phyloP scores from a whole-genome alignment of 1,140 invertebrate species.

The Bombus terrestris region DNA sequence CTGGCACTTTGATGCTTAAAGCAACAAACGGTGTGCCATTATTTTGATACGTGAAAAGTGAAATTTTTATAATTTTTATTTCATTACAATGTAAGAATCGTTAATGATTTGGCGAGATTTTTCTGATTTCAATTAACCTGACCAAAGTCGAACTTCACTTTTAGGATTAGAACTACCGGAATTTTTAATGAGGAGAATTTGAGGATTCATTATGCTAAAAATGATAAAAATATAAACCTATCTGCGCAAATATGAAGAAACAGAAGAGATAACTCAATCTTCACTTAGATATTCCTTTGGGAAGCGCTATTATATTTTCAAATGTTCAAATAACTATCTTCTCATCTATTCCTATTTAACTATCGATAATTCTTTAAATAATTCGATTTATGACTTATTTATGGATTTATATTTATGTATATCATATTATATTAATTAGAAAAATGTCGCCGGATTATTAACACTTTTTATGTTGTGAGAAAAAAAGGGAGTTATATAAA shows the following conservation, averaged over 20 bases:
- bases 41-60: not conserved
- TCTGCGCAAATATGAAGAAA: not conserved
- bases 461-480: not conserved
- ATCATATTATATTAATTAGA: not conserved
- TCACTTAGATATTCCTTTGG: not conserved
- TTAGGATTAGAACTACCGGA: not conserved
- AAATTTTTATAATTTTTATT: constrained; percentile 15
- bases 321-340: not conserved
- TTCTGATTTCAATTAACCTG: not conserved
- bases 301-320: not conserved
- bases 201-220: not conserved
- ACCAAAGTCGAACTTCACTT: not conserved
- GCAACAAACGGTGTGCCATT: not conserved
- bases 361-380: not conserved
- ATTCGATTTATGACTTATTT: not conserved
- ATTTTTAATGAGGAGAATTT: not conserved
- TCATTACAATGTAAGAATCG: not conserved
- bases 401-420: not conserved
- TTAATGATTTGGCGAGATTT: not conserved
- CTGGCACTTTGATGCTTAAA: not conserved
- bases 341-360: not conserved
- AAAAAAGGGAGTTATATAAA: not conserved
- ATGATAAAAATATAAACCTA: not conserved
- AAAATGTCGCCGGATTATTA: not conserved
- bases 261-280: not conserved